A percentile compares a stretch with the other conserved stretches of the same genome.
phyloP scores from a whole-genome alignment of 1,140 invertebrate genomes.

The Metopolophium dirhodum region DNA sequence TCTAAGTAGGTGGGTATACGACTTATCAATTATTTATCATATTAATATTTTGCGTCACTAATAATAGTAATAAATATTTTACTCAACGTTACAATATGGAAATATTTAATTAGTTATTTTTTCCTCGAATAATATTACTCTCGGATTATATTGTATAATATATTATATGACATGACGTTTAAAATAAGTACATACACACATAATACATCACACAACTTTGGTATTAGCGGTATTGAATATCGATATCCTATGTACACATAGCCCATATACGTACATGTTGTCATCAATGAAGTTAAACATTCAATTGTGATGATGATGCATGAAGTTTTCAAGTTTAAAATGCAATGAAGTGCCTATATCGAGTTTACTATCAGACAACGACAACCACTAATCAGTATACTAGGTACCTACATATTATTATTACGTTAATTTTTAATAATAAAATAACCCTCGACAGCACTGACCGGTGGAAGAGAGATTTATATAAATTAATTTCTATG shows the following conservation, averaged over 20 bases:
- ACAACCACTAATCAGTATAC: too few relatives aligned
- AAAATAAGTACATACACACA: neutral
- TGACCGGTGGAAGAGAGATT: neutral
- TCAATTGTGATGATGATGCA: neutral
- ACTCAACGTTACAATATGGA: neutral
- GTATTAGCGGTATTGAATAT: neutral
- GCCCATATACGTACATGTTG: neutral
- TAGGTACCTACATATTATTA: neutral
- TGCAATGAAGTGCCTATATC: neutral
- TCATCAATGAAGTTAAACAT: neutral
- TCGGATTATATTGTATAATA: neutral
- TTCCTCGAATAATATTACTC: neutral
- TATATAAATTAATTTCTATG: too few relatives aligned
- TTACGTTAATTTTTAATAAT: neutral
- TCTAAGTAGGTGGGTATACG: too few relatives aligned
- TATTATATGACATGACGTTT: neutral
- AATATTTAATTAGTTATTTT: neutral
- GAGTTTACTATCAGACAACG: neutral
- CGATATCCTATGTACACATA: neutral
- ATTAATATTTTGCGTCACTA: neutral
- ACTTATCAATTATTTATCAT: neutral
- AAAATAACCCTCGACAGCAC: neutral
- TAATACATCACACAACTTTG: neutral
- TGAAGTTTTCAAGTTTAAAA: neutral
- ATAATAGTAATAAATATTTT: neutral